phyloP scores from a whole-genome alignment of 2,888 invertebrate genomes.

The Thecophora atra region DNA sequence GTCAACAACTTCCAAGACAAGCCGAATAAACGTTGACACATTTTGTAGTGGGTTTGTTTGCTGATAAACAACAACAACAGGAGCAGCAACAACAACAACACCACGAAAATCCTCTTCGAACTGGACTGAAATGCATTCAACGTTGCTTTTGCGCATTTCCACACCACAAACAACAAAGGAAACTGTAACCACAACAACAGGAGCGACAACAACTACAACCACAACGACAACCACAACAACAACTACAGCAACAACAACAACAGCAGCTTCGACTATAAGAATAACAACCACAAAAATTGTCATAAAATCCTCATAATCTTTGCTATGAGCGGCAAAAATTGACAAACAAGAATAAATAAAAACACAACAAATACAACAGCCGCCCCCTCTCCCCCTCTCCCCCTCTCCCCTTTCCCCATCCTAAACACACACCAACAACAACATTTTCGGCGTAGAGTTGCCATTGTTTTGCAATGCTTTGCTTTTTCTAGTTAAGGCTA shows the following conservation, averaged over 20 bases:
- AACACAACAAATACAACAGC: background rate
- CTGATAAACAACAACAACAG: constrained; percentile 27
- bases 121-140: background rate
- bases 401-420: background rate
- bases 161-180: no score
- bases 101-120: constrained; percentile 11
- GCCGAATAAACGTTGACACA: constrained; percentile 2
- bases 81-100: constrained; percentile 29
- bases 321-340: background rate
- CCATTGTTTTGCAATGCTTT: background rate
- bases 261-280: background rate
- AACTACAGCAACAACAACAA: constrained; percentile 19
- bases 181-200: constrained; percentile 25
- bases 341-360: background rate
- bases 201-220: constrained; percentile 7
- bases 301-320: constrained; percentile 33
- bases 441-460: constrained; percentile 6
- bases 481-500: background rate
- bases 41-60: background rate
- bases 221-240: constrained; percentile 18
- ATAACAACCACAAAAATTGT: constrained; percentile 13
- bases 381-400: background rate
- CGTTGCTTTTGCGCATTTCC: constrained; percentile 14
- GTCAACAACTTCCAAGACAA: constrained; percentile 47
- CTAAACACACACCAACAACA: background rate